Base-by-base conservation (phyloP, 2,888 invertebrate genomes). In the Aphrophora alni region DNA sequence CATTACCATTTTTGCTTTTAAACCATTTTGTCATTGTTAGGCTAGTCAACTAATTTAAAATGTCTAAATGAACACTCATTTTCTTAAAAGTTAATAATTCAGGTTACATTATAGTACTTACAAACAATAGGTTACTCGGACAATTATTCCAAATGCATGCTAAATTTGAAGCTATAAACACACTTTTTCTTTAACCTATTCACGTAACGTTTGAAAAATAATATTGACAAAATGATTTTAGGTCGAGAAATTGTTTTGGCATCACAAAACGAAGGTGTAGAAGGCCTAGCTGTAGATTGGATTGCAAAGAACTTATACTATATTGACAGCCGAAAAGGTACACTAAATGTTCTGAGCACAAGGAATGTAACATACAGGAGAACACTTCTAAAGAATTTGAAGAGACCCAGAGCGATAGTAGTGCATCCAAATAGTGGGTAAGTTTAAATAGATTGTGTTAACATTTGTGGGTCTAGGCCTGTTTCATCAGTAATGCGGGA, bases 241-340 rank as follows among this genome's bases (percentile, higher is more conserved):
- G 86, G 94, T 0, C 92, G 94, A 28, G 97, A 97, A 89, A 97
- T 97, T 80, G 97, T 98, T 0, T 88, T 98, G 51, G 97, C 98
- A 0, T 97, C 97, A 0, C 98, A 98, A 87, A 98, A 98, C 87
- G 98, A 98, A 89, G 98, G 98, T 0, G 98, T 98, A 0, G 98
- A 98, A 89, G 98, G 98, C 0, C 89, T 98, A 80, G 97, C 98
- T 0, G 95, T 98, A 0, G 98, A 98, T 87, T 98, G 98, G 98
- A 96, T 95, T 0, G 94, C 97, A 0, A 97, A 97, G 88, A 98
- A 98, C 88, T 90, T 98, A 7, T 98, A 98, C 89, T 98, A 97
- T 88, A 98, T 98, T 78, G 98, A 98, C 87, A 96, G 97, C 14
- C 92, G 98, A 80, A 95, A 97, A 88, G 98, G 98, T 83, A 97